phyloP scores from a whole-genome alignment of 2,888 invertebrate species.

The Cosmorhoe ocellata region DNA sequence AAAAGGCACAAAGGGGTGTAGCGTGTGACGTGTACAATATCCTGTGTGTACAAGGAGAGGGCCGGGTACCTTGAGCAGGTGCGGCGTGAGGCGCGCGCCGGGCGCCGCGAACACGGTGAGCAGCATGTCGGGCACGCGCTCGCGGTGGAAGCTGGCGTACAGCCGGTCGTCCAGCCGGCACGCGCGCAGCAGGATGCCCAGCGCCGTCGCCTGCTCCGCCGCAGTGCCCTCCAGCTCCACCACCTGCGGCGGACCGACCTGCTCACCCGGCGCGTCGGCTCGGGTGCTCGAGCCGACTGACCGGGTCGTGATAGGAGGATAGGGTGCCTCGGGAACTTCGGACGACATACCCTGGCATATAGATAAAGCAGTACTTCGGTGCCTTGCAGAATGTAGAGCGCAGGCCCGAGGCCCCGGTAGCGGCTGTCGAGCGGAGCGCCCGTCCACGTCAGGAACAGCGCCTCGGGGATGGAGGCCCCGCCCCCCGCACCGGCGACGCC shows the following conservation, averaged over 20 bases:
- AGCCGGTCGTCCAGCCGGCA: slow-evolving; percentile 83
- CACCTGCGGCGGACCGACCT: slow-evolving; percentile 78
- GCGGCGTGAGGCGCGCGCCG: slow-evolving; percentile 80
- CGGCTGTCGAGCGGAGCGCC: slow-evolving; percentile 59
- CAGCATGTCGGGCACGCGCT: slow-evolving; percentile 81
- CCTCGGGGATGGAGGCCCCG: slow-evolving; percentile 52
- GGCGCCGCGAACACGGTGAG: slow-evolving; percentile 84
- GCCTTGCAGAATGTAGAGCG: slow-evolving; percentile 84
- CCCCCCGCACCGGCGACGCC: slow-evolving; percentile 24
- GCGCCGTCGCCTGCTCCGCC: slow-evolving; percentile 83
- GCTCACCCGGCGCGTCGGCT: no score
- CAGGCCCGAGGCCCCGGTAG: slow-evolving; percentile 79
- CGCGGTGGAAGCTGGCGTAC: slow-evolving; percentile 82
- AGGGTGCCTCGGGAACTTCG: no score
- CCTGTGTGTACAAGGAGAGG: no score
- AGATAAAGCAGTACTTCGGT: slow-evolving; percentile 85
- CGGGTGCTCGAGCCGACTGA: no score
- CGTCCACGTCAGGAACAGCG: slow-evolving; percentile 59
- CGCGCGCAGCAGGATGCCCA: slow-evolving; percentile 82
- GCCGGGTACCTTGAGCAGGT: slow-evolving; percentile 81
- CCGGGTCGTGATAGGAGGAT: no score
- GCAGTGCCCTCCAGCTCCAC: slow-evolving; percentile 84
- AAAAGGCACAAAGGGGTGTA: no score
- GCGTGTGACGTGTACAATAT: no score
- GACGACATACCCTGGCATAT: slow-evolving; percentile 85